Evolutionary conservation across 2,113 vertebrate species (phyloP).

Genomic region (Phrynosoma blainvillii): DNA sequence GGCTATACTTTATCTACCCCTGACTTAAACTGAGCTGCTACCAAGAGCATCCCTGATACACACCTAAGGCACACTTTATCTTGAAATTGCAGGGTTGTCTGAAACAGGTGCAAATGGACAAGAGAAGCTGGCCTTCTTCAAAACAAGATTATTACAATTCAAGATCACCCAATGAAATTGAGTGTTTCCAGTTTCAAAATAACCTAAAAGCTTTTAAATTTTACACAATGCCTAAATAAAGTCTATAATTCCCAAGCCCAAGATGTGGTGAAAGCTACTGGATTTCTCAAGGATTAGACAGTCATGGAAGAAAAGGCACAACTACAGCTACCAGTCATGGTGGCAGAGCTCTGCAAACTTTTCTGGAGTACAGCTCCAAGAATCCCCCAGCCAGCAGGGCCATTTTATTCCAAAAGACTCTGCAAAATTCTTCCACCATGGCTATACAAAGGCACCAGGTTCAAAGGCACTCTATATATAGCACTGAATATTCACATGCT

Average conservation of each 20-base stretch:
- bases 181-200: neutral
- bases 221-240: neutral
- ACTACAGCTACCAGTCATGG: neutral
- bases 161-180: neutral
- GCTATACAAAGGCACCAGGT: neutral
- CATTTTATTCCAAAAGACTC: too few species aligned
- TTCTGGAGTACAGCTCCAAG: too few species aligned
- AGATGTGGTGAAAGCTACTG: neutral
- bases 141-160: neutral
- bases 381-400: too few species aligned
- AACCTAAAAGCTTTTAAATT: too few species aligned
- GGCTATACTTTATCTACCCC: too few species aligned
- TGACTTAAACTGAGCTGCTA: too few species aligned
- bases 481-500: neutral
- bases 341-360: too few species aligned
- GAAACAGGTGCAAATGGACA: too few species aligned
- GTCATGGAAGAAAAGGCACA: neutral
- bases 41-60: too few species aligned
- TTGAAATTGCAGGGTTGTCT: too few species aligned
- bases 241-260: neutral
- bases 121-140: too few species aligned
- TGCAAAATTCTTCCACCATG: neutral
- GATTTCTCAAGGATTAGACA: neutral
- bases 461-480: neutral
- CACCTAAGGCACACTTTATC: too few species aligned